A percentile compares a stretch with the other conserved stretches of the same genome.
Evolutionary conservation across 2,113 vertebrate species (phyloP).

Genomic region (Bombycilla garrulus): DNA sequence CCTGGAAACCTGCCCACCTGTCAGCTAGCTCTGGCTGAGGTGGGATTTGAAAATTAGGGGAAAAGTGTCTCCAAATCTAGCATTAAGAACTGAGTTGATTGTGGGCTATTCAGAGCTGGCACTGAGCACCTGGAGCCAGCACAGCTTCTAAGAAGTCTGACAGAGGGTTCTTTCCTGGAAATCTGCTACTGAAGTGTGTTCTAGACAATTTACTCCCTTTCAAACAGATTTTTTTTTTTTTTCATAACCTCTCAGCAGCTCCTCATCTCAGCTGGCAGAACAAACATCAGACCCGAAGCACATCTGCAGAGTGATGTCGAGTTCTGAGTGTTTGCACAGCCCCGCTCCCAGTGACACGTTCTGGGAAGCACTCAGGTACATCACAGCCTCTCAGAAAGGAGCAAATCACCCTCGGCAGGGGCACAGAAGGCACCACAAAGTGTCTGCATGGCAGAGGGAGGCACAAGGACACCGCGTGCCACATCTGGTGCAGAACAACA

Average conservation of each 20-base stretch:
- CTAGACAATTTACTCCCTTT: constrained; percentile 6
- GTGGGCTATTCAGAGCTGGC: not conserved
- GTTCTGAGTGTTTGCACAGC: not conserved
- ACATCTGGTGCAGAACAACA: not conserved
- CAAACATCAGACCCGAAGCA: not conserved
- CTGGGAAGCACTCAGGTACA: not conserved
- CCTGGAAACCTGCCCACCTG: not conserved
- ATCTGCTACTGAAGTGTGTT: not conserved
- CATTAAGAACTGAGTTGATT: not conserved
- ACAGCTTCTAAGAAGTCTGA: constrained; percentile 35
- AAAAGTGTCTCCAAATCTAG: not conserved
- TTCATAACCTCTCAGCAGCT: not conserved
- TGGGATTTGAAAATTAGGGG: not conserved
- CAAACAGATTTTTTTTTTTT: not conserved
- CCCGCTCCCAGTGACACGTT: fast-evolving
- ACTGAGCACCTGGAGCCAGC: not conserved
- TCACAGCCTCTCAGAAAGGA: not conserved
- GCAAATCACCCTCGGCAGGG: not conserved
- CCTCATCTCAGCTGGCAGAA: constrained; percentile 33
- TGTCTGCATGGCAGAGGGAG: not conserved
- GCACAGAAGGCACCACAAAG: not conserved
- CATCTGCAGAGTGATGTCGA: not conserved
- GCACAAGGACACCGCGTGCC: not conserved
- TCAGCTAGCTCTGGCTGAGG: not conserved
- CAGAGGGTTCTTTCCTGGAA: constrained; percentile 34